Evolutionary conservation across 1,140 invertebrate genomes (phyloP), one percentile per base, ranked within the genome.

Genomic region (Zophobas morio): DNA sequence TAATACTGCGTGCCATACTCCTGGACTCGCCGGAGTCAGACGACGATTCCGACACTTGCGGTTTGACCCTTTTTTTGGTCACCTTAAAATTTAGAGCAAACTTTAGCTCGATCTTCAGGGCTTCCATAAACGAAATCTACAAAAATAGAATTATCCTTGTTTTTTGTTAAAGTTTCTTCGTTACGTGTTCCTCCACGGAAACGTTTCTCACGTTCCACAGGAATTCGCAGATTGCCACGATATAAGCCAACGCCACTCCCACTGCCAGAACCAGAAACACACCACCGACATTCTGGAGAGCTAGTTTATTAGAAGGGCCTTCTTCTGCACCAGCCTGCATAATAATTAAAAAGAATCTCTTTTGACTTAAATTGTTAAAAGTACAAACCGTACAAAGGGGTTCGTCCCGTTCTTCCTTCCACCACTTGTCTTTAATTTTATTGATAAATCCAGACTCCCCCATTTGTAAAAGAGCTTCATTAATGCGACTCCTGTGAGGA

Each of bases 181-280:
- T 73, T 86, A 93, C 93, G 86, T 92, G 93, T 86, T 96, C 92
- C 78, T 93, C 91, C 4, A 94, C 88, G 0, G 94, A 92, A 34
- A 95, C 90, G 82, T 94, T 91, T 76, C 92, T 88, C 5, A 95
- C 90, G 81, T 96, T 94, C 92, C 94, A 93, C 0, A 95, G 82
- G 81, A 96, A 96, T 86, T 97, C 95, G 1, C 91, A 86, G 2
- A 94, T 87, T 0, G 91, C 91, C 71, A 95, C 89, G 1, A 92
- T 79, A 37, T 91, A 89, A 0, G 93, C 91, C 20, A 91, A 87
- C 0, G 87, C 81, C 40, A 92, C 91, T 0, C 94, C 94, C 20
- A 90, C 88, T 0, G 93, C 89, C 0, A 98, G 86, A 0, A 97
- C 95, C 0, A 97, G 89, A 85, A 96, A 98, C 6, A 98, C 95